Evolutionary conservation across 2,113 vertebrate genomes (phyloP), one percentile per base, ranked within the genome.

Genomic region (Callospermophilus lateralis): DNA sequence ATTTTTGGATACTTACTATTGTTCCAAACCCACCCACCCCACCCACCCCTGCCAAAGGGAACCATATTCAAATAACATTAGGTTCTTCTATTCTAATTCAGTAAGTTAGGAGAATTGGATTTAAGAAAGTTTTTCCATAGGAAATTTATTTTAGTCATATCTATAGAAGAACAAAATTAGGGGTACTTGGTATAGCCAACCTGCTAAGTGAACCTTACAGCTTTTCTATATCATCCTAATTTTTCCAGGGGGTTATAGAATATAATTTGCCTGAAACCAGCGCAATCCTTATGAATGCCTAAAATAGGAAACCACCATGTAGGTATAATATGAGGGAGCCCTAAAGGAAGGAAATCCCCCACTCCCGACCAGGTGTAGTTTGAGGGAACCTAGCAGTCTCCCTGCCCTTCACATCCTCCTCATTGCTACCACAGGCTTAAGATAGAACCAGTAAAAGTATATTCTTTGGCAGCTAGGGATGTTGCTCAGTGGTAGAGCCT

Each of bases 91-190:
- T 78, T 6, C 61, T 72, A 84, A 63, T 39, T 22, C 42, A 58
- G 32, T n/a, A 74, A 51, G 3, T 6, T 20, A 76, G 39, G 77
- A 92, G 26, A 94, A 68, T 37, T 90, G 45, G 61, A 76, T 91
- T 94, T 83, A 87, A 91, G 45, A 53, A 96, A 86, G 15, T 4
- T 42, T 63, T 94, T 87, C 53, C 83, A 24, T 30, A 11, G 28
- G n/a, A 94, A 63, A 53, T 92, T 68, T 39, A 76, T 90, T 86
- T 96, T 63, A 93, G 61, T 34, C 2, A 3, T 84, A 76, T 67
- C 24, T 68, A 81, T 11, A 86, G 45, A 95, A 73, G 42, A 76
- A 45, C 16, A 55, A 53, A 83, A 73, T n/a, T 51, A 48, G 74
- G 39, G 16, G 6, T 61, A 88, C 24, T 19, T 74, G 26, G 20